A percentile compares a stretch with the other conserved stretches of the same genome.
Evolutionary conservation across 2,113 vertebrate species (phyloP).

Genomic region (Lucifuga dentata): DNA sequence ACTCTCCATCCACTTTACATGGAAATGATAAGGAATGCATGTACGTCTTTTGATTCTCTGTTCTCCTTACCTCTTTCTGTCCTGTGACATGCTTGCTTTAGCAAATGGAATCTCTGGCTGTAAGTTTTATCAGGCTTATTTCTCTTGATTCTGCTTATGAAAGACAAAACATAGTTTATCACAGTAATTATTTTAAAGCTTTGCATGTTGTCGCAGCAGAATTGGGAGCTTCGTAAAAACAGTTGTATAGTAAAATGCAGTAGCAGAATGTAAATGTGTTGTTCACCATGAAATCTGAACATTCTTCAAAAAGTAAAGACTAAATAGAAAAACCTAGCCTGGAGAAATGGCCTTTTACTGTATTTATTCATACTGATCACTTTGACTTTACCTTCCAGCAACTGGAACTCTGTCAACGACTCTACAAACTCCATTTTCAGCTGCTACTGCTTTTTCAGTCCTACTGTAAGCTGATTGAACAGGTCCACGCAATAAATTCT

Average conservation of each 20-base stretch:
- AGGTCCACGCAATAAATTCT: slow-evolving; percentile 90
- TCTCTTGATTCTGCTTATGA: slow-evolving; percentile 36
- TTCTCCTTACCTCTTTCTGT: slow-evolving; percentile 88
- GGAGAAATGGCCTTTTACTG: neutral
- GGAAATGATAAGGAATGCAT: slow-evolving; percentile 85
- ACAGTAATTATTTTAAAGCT: no score
- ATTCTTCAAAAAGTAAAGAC: neutral
- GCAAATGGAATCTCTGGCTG: slow-evolving; percentile 98
- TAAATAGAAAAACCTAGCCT: neutral
- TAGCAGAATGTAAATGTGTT: neutral
- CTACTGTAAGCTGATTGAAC: slow-evolving; percentile 95
- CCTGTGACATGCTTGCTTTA: slow-evolving; percentile 93
- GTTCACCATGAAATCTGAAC: neutral
- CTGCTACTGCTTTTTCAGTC: slow-evolving; percentile 95
- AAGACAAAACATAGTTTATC: neutral
- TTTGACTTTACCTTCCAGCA: slow-evolving; percentile 81
- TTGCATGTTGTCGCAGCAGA: neutral
- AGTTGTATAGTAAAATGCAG: slow-evolving; percentile 10
- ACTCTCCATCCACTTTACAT: slow-evolving; percentile 66
- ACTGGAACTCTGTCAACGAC: slow-evolving; percentile 94
- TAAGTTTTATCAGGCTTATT: slow-evolving; percentile 88
- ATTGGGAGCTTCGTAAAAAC: neutral
- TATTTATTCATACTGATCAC: neutral
- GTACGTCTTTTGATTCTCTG: slow-evolving; percentile 85
- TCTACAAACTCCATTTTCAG: slow-evolving; percentile 97